Base-by-base conservation (phyloP, 1,140 invertebrate genomes). In the Propsilocerus akamusi region DNA sequence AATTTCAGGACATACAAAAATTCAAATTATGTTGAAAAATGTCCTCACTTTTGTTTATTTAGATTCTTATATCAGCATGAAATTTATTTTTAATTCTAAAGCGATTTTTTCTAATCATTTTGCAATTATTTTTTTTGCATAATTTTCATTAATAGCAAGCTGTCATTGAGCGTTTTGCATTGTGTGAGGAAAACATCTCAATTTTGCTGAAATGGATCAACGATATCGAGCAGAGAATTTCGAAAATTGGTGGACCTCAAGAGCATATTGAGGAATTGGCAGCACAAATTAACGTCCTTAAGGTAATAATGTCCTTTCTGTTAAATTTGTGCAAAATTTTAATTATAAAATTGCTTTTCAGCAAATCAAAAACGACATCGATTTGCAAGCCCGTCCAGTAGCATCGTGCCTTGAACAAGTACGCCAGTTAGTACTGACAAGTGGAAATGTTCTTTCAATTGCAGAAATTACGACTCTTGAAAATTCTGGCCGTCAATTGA, bases 131-230 rank as follows among this genome's bases (percentile, higher is more conserved):
- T 53, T 52, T 54, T 49, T 61, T 63, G 68, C 58, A 49, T 55
- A 61, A 66, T 53, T 69, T 48, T n/a, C 34, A 46, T 41, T 12
- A 50, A 54, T 73, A 94, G 90, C 85, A 90, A 86, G 87, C 87
- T 58, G 82, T 93, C 55, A 84, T 92, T 68, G 90, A 93, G 61
- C 89, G 92, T 64, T 96, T 93, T 73, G 86, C 80, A 66, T 75
- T 85, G 58, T 95, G 81, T 68, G 85, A 85, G 64, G 85, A 90
- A 59, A 82, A 78, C 37, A 68, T 93, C 32, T 78, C 77, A 26
- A 86, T 88, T 64, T 73, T 96, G 37, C 68, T 93, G 49, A 80
- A 89, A 66, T 94, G 89, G 86, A 80, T 96, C 50, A 74, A 75
- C 5, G 81, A 86, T 53, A 70, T 95, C 5, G 91, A 97, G 69